These are phyloP conservation scores for Turritopsis dohrnii DNA, from an alignment of 30 jellyfish, hydroid and myxozoan genomes.

Conservation along the genomic window DNA sequence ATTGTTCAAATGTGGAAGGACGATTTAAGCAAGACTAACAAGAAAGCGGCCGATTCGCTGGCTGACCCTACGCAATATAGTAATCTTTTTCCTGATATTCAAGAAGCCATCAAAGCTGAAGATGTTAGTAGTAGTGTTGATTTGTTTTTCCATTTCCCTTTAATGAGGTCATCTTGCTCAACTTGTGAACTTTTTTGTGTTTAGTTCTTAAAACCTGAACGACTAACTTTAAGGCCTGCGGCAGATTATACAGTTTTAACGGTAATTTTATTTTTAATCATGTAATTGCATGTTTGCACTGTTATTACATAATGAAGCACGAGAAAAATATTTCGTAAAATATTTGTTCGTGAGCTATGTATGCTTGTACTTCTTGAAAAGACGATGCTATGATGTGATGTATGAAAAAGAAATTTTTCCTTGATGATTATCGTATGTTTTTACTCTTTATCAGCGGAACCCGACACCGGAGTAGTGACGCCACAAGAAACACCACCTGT, in stretches of 20 bases:
- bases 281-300: too few relatives aligned
- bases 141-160: not conserved
- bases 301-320: too few relatives aligned
- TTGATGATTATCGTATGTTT: too few relatives aligned
- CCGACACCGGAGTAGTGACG: not conserved
- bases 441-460: not conserved
- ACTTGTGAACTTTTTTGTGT: not conserved
- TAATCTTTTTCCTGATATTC: slow-evolving; percentile 95
- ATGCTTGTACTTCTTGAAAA: too few relatives aligned
- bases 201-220: slow-evolving; percentile 29
- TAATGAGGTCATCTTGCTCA: not conserved
- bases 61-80: slow-evolving; percentile 99
- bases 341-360: too few relatives aligned
- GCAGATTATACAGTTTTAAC: slow-evolving; percentile 29
- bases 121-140: slow-evolving; percentile 30
- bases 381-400: too few relatives aligned
- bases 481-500: not conserved
- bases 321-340: too few relatives aligned
- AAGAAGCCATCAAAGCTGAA: slow-evolving; percentile 97
- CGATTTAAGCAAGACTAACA: slow-evolving; percentile 76
- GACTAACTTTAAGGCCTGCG: slow-evolving; percentile 36
- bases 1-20: slow-evolving; percentile 90
- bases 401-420: too few relatives aligned
- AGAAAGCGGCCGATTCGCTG: slow-evolving; percentile 95
- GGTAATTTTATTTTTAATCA: slow-evolving; percentile 23